Evolutionary conservation across 2,888 invertebrate genomes (phyloP).

Genomic region (Conchocele bisecta): DNA sequence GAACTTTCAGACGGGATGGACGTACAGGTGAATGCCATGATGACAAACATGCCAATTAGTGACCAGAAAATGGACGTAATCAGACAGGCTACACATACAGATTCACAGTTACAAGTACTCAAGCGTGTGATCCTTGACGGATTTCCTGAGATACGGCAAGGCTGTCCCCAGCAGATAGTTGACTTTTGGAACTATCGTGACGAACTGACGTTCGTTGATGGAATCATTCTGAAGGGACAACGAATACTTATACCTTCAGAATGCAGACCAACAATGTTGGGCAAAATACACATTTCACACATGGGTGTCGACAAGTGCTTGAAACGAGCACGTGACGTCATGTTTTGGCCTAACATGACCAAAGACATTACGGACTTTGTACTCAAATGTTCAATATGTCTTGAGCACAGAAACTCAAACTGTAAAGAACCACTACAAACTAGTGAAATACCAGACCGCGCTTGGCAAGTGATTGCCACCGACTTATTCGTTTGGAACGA

Average conservation of each 20-base stretch:
- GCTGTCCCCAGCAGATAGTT: slow-evolving; percentile 19
- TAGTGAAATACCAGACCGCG: slow-evolving; percentile 31
- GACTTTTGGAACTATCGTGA: slow-evolving; percentile 38
- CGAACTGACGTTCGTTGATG: slow-evolving; percentile 34
- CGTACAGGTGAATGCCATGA: no score
- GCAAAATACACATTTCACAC: slow-evolving; percentile 24
- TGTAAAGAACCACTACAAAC: slow-evolving; percentile 36
- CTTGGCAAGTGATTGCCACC: slow-evolving; percentile 46
- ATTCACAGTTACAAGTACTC: slow-evolving; percentile 27
- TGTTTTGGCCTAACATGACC: slow-evolving; percentile 41
- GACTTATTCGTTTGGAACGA: slow-evolving; percentile 47
- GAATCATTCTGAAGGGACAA: slow-evolving; percentile 41
- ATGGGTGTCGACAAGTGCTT: slow-evolving; percentile 39
- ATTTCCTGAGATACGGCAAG: slow-evolving; percentile 33
- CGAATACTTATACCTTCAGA: slow-evolving; percentile 27
- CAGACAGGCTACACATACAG: background rate
- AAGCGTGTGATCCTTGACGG: slow-evolving; percentile 30
- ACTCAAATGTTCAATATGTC: slow-evolving; percentile 29
- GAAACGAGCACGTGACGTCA: slow-evolving; percentile 21
- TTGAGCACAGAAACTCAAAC: slow-evolving; percentile 39
- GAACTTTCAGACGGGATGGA: no score
- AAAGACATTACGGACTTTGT: slow-evolving; percentile 16
- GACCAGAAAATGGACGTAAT: slow-evolving; percentile 22
- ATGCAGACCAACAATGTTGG: slow-evolving; percentile 21
- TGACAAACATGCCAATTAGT: slow-evolving; percentile 17